Base-by-base conservation (phyloP, 2,797 vertebrate species). In the Buphagus erythrorhynchus region DNA sequence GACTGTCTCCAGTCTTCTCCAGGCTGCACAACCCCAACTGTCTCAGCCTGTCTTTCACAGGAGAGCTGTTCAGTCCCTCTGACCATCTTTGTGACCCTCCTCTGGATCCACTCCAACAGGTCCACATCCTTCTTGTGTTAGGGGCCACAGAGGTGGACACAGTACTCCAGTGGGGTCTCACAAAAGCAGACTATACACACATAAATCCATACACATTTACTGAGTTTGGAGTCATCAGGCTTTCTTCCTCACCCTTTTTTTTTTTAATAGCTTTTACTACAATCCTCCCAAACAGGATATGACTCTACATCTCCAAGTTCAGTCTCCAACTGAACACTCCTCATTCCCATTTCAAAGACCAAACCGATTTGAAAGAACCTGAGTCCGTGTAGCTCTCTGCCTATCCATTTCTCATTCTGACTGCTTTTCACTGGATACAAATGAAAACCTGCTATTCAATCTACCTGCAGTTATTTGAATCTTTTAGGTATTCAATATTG, bases 121-220 rank as follows among this genome's bases (percentile, higher is more conserved):
- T 25, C 31, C 49, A 38, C 0, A 0, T 18, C 17, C 20, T 33
- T 51, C 24, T 29, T 45, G 15, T 16, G 16, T 18, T 31, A 62
- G 25, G 15, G 29, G 6, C 18, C 45, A 45, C 43, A 40, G 25
- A 63, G 26, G 13, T 20, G 63, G 13, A 54, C 55, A 36, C 42
- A 63, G 16, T 29, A 71, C 10, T 38, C 29, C 8, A 1, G 12
- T 2, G 10, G 20, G 17, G 21, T 77, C 58, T 52, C 58, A 45
- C 58, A 65, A 58, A 33, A 71, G 10, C 33, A 77, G 33, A 58
- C 26, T 9, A 35, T 4, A 45, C 24, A 45, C 18, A 46, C 11
- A 21, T 2, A 72, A 43, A 74, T 45, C 24, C 18, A 58, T 29
- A 38, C 18, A 74, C 31, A 51, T 7, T 66, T 36, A 48, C 16